A percentile compares a stretch with the other conserved stretches of the same genome.
phyloP scores from a whole-genome alignment of 2,113 vertebrate species.

The Poecilia latipinna region DNA sequence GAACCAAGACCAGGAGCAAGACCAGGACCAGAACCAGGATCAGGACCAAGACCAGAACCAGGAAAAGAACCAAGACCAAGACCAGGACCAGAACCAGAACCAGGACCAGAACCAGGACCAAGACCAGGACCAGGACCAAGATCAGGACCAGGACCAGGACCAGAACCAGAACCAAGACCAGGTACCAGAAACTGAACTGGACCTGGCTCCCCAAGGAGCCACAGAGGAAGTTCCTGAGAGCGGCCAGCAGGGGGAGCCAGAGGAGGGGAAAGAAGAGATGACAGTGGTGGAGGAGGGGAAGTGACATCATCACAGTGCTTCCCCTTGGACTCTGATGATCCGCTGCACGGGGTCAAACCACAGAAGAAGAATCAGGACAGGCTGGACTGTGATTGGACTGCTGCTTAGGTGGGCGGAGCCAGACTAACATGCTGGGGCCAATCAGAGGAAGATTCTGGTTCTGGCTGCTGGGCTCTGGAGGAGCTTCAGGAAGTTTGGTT shows the following conservation, averaged over 20 bases:
- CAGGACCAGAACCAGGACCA: too few species aligned
- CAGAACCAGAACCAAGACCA: too few species aligned
- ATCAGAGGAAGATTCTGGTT: slow-evolving; percentile 1
- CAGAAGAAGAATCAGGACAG: background rate
- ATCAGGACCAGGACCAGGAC: background rate
- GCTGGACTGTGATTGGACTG: slow-evolving; percentile 23
- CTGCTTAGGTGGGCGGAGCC: background rate
- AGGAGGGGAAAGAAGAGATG: background rate
- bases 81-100: background rate
- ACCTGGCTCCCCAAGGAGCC: background rate
- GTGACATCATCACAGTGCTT: background rate
- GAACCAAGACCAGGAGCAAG: background rate
- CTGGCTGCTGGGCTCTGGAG: background rate
- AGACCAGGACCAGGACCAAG: background rate
- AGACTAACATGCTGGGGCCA: slow-evolving; percentile 12
- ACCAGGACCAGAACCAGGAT: too few species aligned
- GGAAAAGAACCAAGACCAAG: background rate
- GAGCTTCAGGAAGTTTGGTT: background rate
- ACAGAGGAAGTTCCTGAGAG: background rate
- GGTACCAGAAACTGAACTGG: background rate
- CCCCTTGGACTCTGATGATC: background rate
- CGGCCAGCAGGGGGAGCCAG: slow-evolving; percentile 6
- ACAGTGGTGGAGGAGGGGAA: background rate
- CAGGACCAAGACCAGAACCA: too few species aligned
- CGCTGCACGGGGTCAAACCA: background rate